phyloP scores from a whole-genome alignment of 2,797 vertebrate species.

The Pipistrellus pipistrellus region DNA sequence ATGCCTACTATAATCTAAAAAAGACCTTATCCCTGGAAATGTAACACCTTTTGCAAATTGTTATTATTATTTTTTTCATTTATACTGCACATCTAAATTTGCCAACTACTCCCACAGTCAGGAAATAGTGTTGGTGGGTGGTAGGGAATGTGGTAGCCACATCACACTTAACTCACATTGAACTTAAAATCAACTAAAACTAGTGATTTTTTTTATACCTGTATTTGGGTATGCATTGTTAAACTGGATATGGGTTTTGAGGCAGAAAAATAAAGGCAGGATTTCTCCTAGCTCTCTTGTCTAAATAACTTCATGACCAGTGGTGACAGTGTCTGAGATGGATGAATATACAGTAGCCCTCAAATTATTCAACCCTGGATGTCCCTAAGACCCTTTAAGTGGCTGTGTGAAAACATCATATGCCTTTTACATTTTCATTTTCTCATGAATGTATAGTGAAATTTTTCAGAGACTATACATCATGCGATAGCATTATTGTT shows the following conservation, averaged over 20 bases:
- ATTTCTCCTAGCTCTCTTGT: background rate
- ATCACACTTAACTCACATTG: background rate
- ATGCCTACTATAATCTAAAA: background rate
- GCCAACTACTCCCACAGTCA: background rate
- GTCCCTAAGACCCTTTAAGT: background rate
- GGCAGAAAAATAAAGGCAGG: background rate
- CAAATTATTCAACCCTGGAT: background rate
- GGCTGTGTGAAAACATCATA: background rate
- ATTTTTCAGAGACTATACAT: background rate
- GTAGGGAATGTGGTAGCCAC: background rate
- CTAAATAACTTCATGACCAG: background rate
- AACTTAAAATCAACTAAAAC: background rate
- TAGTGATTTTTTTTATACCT: background rate
- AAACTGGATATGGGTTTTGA: background rate
- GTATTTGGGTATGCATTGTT: background rate
- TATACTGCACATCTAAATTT: background rate
- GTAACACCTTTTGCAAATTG: background rate
- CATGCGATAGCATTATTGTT: background rate
- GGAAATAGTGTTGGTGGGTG: background rate
- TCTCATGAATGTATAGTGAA: background rate
- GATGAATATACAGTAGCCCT: background rate
- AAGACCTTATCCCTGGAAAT: background rate
- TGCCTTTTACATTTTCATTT: background rate
- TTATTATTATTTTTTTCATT: background rate
- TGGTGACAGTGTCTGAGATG: background rate